A percentile compares a stretch with the other conserved stretches of the same genome.
Evolutionary conservation across 2,888 invertebrate genomes (phyloP).

Genomic region (Calliopum simillimum): DNA sequence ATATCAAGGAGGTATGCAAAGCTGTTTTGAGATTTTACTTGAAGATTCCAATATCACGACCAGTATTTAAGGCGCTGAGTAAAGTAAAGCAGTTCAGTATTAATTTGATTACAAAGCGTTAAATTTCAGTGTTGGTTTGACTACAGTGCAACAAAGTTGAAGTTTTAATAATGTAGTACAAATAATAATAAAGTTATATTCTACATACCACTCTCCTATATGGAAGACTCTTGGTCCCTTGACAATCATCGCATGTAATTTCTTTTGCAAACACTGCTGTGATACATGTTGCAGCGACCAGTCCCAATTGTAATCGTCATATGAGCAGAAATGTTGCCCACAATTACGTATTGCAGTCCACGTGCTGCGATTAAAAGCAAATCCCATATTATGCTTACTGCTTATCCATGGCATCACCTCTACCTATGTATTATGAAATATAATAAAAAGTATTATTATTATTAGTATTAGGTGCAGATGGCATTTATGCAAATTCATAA

Average conservation of each 20-base stretch:
- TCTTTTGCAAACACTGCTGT: constrained; percentile 81
- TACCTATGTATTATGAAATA: constrained; percentile 70
- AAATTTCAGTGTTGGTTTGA: background rate
- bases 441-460: background rate
- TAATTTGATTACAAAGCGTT: too few relatives aligned
- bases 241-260: constrained; percentile 88
- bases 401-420: constrained; percentile 95
- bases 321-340: constrained; percentile 89
- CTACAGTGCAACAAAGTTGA: background rate
- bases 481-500: background rate
- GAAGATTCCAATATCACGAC: too few relatives aligned
- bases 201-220: constrained; percentile 94
- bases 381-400: constrained; percentile 99
- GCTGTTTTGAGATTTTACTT: too few relatives aligned
- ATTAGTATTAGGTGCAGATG: background rate
- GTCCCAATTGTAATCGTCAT: constrained; percentile 99
- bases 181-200: background rate
- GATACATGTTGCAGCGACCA: constrained; percentile 95
- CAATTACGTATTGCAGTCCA: constrained; percentile 88
- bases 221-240: constrained; percentile 97
- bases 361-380: constrained; percentile 90
- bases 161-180: background rate
- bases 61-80: too few relatives aligned
- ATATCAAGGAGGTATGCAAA: too few relatives aligned
- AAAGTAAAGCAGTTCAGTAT: too few relatives aligned